Percentiles rank a stretch among this genome's conserved stretches.
phyloP scores from a whole-genome alignment of 2,888 invertebrate genomes.

The Monoplex corrugatus region DNA sequence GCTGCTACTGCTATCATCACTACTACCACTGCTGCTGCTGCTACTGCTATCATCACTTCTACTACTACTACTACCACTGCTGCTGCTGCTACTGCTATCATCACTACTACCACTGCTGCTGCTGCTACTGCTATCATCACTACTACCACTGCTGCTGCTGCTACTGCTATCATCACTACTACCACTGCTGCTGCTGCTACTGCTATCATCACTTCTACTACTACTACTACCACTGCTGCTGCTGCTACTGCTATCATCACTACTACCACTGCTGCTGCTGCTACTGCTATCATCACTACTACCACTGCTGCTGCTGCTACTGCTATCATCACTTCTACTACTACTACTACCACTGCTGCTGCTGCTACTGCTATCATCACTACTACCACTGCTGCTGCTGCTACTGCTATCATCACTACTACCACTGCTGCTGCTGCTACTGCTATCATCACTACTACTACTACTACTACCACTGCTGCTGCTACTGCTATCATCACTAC shows the following conservation, averaged over 20 bases:
- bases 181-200: slow-evolving; percentile 48
- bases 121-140: slow-evolving; percentile 45
- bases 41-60: slow-evolving; percentile 51
- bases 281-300: slow-evolving; percentile 51
- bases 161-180: slow-evolving; percentile 53
- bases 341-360: slow-evolving; percentile 48
- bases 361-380: slow-evolving; percentile 53
- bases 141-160: slow-evolving; percentile 26
- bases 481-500: too few species aligned
- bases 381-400: slow-evolving; percentile 55
- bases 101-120: slow-evolving; percentile 39
- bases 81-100: slow-evolving; percentile 30
- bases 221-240: slow-evolving; percentile 47
- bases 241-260: slow-evolving; percentile 51
- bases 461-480: slow-evolving; percentile 31
- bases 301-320: slow-evolving; percentile 37
- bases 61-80: slow-evolving; percentile 45
- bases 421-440: slow-evolving; percentile 54
- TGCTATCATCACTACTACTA: background rate
- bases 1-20: slow-evolving; percentile 37
- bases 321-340: background rate
- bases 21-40: slow-evolving; percentile 50
- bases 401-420: slow-evolving; percentile 53
- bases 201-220: slow-evolving; percentile 39
- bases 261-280: slow-evolving; percentile 43